Base-by-base conservation (phyloP, 30 jellyfish, hydroid and myxozoan genomes). In the Cassiopea xamachana region DNA sequence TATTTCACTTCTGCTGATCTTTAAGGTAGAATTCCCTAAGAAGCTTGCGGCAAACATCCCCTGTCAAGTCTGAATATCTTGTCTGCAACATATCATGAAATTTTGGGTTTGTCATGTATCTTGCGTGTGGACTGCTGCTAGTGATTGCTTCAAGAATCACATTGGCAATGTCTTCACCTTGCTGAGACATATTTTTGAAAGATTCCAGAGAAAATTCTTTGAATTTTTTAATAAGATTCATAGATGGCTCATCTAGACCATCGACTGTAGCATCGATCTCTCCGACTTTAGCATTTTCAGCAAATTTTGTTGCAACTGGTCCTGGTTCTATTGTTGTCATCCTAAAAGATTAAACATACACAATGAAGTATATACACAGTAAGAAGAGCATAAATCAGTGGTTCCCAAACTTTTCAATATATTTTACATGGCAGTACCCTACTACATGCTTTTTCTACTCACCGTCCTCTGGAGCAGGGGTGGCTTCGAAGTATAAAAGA, bases 311-410 rank as follows among this genome's bases (percentile, higher is more conserved):
- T 4, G 27, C 15, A 78, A 78, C 87, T 10, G 87, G 76, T 4
- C 87, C 87, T 47, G 75, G 87, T 78, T 78, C 76, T 60, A 78
- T 60, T 51, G 60, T 6, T 13, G 75, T 51, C 73, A 78, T 49
- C 51, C 87, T 78, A 59, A 27, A 27, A 27, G 39, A 27, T 27
- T 27, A 27, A 27, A 27, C 39, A 27, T 27, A 27, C 39, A 27
- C 39, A 27, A 27, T 27, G 39, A 27, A 27, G 39, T 27, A 27
- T 27, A 27, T 27, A 27, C 39, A 27, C 39, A 27, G 39, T 27
- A 27, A 27, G 39, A 27, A 27, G 39, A 27, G 39, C 39, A 27
- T 27, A 27, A 27, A 27, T 27, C 39, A 27, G 39, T 27, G 39
- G 39, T 27, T 27, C 39, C 39, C 39, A 27, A 27, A 27, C 39